These are phyloP conservation scores for Dicranocentrus wangi DNA, from an alignment of 2,888 invertebrate species.

Conservation along the genomic window DNA sequence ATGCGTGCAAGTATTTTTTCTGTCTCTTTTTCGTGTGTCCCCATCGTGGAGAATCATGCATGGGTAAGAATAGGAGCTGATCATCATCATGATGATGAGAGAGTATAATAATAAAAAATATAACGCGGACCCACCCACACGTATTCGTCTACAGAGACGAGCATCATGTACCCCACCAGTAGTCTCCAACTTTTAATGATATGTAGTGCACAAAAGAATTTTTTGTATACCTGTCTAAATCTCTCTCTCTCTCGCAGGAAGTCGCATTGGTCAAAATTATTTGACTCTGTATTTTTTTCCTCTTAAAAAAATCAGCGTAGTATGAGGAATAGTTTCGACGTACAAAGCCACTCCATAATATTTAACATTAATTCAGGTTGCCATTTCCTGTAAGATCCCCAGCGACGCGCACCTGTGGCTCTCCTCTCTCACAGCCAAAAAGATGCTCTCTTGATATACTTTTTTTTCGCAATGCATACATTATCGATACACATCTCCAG, in stretches of 20 bases:
- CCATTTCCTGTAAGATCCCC: conserved; percentile 47
- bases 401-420: too few relatives aligned
- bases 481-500: too few relatives aligned
- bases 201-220: background rate
- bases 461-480: too few relatives aligned
- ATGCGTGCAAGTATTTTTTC: conserved; percentile 11
- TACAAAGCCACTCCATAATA: background rate
- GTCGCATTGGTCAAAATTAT: background rate
- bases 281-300: background rate
- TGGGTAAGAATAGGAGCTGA: too few relatives aligned
- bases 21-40: conserved; percentile 2
- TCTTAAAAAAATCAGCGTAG: background rate
- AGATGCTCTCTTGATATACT: too few relatives aligned
- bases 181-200: too few relatives aligned
- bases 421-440: too few relatives aligned
- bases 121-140: conserved; percentile 15
- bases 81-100: background rate
- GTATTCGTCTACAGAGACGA: too few relatives aligned
- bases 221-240: too few relatives aligned
- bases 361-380: conserved; percentile 18
- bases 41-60: background rate
- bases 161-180: too few relatives aligned
- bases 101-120: background rate
- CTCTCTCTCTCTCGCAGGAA: too few relatives aligned
- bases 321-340: background rate